Evolutionary conservation across 1,140 invertebrate genomes (phyloP).

Genomic region (Drosophila yakuba): DNA sequence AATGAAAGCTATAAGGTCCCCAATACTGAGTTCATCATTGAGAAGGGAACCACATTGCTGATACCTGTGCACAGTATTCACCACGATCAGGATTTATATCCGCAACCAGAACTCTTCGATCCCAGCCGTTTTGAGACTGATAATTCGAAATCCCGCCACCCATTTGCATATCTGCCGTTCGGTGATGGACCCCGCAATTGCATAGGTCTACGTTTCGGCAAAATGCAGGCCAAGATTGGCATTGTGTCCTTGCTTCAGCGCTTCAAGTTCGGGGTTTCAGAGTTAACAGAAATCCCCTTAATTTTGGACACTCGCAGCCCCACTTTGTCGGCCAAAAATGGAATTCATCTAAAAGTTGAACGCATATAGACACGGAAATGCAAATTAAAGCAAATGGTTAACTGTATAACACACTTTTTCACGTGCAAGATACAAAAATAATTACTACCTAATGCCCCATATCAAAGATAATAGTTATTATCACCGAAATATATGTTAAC

Average conservation of each 20-base stretch:
- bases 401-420: no score
- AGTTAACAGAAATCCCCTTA: slow-evolving; percentile 54
- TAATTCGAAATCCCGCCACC: slow-evolving; percentile 84
- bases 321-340: slow-evolving; percentile 24
- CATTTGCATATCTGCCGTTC: slow-evolving; percentile 88
- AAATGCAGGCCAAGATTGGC: slow-evolving; percentile 86
- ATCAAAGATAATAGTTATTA: no score
- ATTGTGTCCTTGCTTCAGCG: slow-evolving; percentile 84
- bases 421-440: no score
- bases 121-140: slow-evolving; percentile 87
- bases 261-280: slow-evolving; percentile 69
- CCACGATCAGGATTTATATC: slow-evolving; percentile 86
- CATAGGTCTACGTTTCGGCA: slow-evolving; percentile 87
- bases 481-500: no score
- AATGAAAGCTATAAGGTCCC: slow-evolving; percentile 85
- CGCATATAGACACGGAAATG: slow-evolving; percentile 9
- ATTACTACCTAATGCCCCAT: no score
- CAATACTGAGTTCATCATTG: slow-evolving; percentile 82
- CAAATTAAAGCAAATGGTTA: no score
- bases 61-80: slow-evolving; percentile 88
- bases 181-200: slow-evolving; percentile 90
- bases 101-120: slow-evolving; percentile 87
- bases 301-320: slow-evolving; percentile 10
- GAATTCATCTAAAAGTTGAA: slow-evolving; percentile 61
- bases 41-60: slow-evolving; percentile 86